A percentile compares a stretch with the other conserved stretches of the same genome.
Evolutionary conservation across 2,113 vertebrate species (phyloP).

Genomic region (Eulacestoma nigropectus): DNA sequence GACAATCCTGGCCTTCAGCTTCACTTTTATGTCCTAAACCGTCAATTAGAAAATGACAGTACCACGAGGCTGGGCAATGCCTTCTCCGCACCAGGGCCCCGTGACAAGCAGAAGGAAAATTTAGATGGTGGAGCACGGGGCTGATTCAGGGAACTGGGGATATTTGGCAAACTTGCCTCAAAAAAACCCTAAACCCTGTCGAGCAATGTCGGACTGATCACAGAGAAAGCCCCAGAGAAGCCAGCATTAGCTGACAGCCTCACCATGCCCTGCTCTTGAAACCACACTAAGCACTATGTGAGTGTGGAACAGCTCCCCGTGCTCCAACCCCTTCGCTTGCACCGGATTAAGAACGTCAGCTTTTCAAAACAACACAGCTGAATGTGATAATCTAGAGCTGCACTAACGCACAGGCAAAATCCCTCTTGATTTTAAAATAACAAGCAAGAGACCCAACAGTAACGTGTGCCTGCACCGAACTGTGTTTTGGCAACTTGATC

Average conservation of each 20-base stretch:
- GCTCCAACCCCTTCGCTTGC: background rate
- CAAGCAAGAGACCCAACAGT: background rate
- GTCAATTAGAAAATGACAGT: slow-evolving; percentile 19
- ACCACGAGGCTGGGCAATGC: background rate
- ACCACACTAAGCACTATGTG: background rate
- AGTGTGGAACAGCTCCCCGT: background rate
- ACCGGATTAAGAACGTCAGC: background rate
- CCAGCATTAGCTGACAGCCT: background rate
- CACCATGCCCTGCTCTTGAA: background rate
- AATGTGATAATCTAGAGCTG: background rate
- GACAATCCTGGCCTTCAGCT: slow-evolving; percentile 33
- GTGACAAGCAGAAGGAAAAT: background rate
- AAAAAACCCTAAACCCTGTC: background rate
- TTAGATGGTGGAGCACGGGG: background rate
- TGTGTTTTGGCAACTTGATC: background rate
- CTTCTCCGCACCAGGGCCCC: background rate
- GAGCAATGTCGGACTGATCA: background rate
- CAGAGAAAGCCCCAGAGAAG: background rate
- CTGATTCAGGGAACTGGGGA: background rate
- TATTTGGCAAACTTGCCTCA: background rate
- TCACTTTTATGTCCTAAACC: background rate
- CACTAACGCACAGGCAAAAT: background rate
- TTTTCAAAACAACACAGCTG: background rate
- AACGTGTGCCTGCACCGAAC: background rate
- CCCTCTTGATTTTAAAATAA: background rate